A percentile compares a stretch with the other conserved stretches of the same genome.
phyloP scores from a whole-genome alignment of 2,888 invertebrate genomes.

The Lymantria monacha region DNA sequence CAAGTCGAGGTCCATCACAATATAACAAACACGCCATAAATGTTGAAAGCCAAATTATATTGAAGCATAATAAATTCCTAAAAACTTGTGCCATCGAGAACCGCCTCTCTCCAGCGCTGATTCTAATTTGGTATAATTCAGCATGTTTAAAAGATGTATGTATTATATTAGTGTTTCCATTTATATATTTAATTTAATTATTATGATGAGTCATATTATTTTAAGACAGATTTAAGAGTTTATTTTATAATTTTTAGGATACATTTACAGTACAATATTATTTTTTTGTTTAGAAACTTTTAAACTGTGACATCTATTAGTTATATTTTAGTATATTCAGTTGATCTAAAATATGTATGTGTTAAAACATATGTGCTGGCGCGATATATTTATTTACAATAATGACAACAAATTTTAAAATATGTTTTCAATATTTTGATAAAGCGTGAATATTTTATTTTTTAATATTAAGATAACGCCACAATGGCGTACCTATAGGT shows the following conservation, averaged over 20 bases:
- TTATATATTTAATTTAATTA: slow-evolving; percentile 32
- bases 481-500: too few species aligned
- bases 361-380: too few species aligned
- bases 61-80: slow-evolving; percentile 5
- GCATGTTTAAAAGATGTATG: slow-evolving; percentile 20
- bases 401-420: too few species aligned
- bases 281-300: too few species aligned
- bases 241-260: slow-evolving; percentile 15
- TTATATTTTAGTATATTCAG: too few species aligned
- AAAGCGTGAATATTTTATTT: too few species aligned
- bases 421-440: too few species aligned
- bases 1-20: slow-evolving; percentile 5
- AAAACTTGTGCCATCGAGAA: slow-evolving; percentile 47
- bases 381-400: too few species aligned
- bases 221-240: slow-evolving; percentile 33
- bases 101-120: slow-evolving; percentile 39
- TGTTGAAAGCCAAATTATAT: slow-evolving; percentile 3
- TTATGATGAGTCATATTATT: slow-evolving; percentile 30
- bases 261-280: background rate
- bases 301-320: too few species aligned
- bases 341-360: too few species aligned
- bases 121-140: slow-evolving; percentile 30
- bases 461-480: too few species aligned
- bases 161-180: slow-evolving; percentile 29
- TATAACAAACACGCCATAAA: slow-evolving; percentile 7